Evolutionary conservation across 2,888 invertebrate genomes (phyloP).

Genomic region (Cheilosia vulpina): DNA sequence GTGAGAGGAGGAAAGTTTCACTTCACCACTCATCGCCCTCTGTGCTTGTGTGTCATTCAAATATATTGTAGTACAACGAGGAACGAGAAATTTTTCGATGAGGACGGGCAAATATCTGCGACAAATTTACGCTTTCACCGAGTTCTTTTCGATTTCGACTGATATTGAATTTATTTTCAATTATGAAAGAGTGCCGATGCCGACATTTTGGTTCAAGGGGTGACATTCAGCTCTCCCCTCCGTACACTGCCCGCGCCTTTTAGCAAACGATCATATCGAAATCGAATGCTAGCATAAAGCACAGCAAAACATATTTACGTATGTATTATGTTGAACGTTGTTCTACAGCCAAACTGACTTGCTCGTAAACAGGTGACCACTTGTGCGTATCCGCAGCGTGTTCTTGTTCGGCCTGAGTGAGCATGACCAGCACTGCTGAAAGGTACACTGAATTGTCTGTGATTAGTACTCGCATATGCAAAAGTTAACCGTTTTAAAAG

Average conservation of each 20-base stretch:
- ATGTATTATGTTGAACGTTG: not conserved
- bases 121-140: constrained; percentile 61
- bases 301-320: not conserved
- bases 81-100: constrained; percentile 25
- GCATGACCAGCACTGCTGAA: not conserved
- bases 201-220: constrained; percentile 32
- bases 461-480: no score
- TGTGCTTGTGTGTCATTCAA: constrained; percentile 66
- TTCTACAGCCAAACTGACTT: constrained; percentile 1
- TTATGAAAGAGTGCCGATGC: constrained; percentile 20
- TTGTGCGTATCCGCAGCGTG: constrained; percentile 60
- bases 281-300: not conserved
- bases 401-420: constrained; percentile 51
- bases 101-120: constrained; percentile 17
- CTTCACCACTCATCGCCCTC: constrained; percentile 50
- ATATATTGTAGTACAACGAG: constrained; percentile 45
- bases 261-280: constrained; percentile 16
- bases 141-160: constrained; percentile 28
- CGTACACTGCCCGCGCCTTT: not conserved
- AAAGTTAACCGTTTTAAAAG: no score
- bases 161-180: constrained; percentile 41
- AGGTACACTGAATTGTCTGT: not conserved
- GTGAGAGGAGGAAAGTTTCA: constrained; percentile 56
- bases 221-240: constrained; percentile 11
- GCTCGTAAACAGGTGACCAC: constrained; percentile 39